phyloP scores from a whole-genome alignment of 2,888 invertebrate species.

The Caenorhabditis sp. region DNA sequence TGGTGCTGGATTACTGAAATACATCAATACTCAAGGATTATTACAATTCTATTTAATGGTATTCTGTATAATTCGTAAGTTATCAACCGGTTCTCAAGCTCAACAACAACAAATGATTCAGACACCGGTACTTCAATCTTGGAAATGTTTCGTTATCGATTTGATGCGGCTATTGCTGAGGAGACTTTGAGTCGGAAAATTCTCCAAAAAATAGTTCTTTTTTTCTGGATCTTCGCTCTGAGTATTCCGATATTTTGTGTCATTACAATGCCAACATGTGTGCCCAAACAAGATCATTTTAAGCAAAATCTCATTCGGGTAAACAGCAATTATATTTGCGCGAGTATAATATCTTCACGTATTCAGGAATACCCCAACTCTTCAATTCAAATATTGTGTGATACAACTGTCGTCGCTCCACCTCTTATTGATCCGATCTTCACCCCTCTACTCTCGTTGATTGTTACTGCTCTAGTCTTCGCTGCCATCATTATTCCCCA shows the following conservation, averaged over 20 bases:
- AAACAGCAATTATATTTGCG: too few relatives aligned
- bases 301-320: constrained; percentile 12
- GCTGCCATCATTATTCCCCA: constrained; percentile 21
- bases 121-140: constrained; percentile 28
- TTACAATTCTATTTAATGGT: constrained; percentile 31
- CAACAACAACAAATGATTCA: neutral
- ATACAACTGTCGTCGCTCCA: constrained; percentile 27
- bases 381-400: constrained; percentile 26
- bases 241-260: constrained; percentile 25
- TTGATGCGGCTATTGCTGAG: constrained; percentile 20
- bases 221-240: constrained; percentile 29
- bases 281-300: constrained; percentile 27
- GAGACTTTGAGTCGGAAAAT: constrained; percentile 27
- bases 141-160: constrained; percentile 31
- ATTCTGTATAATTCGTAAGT: constrained; percentile 23
- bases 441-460: constrained; percentile 23
- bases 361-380: constrained; percentile 14
- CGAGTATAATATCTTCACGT: too few relatives aligned
- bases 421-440: constrained; percentile 27
- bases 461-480: constrained; percentile 15
- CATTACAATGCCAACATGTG: constrained; percentile 17
- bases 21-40: constrained; percentile 21
- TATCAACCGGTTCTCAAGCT: too few relatives aligned
- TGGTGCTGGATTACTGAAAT: constrained; percentile 21
- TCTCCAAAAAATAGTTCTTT: constrained; percentile 20